These are phyloP conservation scores for Abrostola tripartita DNA, from an alignment of 2,888 invertebrate genomes.

Conservation along the genomic window DNA sequence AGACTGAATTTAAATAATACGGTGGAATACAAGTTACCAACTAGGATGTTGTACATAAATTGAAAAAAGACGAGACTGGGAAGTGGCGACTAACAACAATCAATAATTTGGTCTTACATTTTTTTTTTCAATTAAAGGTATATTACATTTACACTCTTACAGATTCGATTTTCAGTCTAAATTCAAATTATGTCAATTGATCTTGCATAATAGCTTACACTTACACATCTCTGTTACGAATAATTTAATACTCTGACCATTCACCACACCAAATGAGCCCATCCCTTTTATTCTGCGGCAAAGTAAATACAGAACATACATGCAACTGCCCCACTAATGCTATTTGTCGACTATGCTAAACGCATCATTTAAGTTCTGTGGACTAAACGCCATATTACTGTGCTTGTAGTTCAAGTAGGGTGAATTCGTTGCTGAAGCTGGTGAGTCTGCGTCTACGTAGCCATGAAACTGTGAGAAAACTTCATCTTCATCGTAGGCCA, in stretches of 20 bases:
- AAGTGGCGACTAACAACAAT: background rate
- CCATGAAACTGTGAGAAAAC: slow-evolving; percentile 56
- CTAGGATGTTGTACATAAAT: slow-evolving; percentile 20
- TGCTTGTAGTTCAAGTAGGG: slow-evolving; percentile 83
- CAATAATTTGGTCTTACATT: background rate
- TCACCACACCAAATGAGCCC: background rate
- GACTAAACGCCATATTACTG: slow-evolving; percentile 83
- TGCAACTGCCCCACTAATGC: background rate
- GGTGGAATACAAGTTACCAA: slow-evolving; percentile 31
- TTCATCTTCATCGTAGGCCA: slow-evolving; percentile 61
- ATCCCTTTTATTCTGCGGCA: slow-evolving; percentile 1
- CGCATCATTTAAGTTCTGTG: slow-evolving; percentile 84
- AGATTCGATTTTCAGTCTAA: background rate
- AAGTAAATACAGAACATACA: background rate
- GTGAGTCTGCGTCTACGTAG: slow-evolving; percentile 62
- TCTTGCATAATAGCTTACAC: background rate
- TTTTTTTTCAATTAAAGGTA: background rate
- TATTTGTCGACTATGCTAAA: slow-evolving; percentile 80
- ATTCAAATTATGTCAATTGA: background rate
- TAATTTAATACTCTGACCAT: background rate
- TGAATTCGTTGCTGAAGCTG: slow-evolving; percentile 70
- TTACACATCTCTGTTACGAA: slow-evolving; percentile 3
- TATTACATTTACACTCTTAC: background rate
- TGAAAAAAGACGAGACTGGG: background rate
- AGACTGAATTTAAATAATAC: slow-evolving; percentile 14